A percentile compares a stretch with the other conserved stretches of the same genome.
These are phyloP conservation scores for Macrobrachium rosenbergii DNA, from an alignment of 1,140 invertebrate genomes.

Conservation along the genomic window DNA sequence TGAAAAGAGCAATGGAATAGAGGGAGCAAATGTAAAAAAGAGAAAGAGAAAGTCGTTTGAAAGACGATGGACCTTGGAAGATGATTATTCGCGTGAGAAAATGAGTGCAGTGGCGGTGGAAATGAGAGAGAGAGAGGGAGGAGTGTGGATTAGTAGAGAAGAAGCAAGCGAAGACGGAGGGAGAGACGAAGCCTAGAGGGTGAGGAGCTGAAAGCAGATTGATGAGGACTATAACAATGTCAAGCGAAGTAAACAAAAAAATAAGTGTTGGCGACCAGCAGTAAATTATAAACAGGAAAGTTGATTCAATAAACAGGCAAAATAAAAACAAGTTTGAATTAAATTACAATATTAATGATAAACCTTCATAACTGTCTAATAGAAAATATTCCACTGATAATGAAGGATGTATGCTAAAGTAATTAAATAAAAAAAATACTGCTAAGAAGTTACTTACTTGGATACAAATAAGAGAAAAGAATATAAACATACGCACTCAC, in stretches of 20 bases:
- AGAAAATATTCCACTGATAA: no score
- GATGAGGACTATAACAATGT: neutral
- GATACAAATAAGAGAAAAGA: no score
- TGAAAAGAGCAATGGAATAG: neutral
- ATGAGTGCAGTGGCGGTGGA: no score
- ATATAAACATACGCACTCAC: no score
- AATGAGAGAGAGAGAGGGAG: neutral
- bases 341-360: no score
- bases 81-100: no score
- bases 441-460: neutral
- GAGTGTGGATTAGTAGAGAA: neutral
- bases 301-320: no score
- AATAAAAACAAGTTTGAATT: no score
- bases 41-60: neutral
- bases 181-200: neutral
- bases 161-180: neutral
- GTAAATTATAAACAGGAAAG: no score
- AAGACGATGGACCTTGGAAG: neutral
- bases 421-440: neutral
- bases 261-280: no score
- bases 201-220: neutral
- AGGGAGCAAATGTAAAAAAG: neutral
- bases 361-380: no score
- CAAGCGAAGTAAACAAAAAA: no score
- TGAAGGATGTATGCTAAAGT: neutral